Percentiles rank a stretch among this genome's conserved stretches.
phyloP scores from a whole-genome alignment of 2,888 invertebrate species.

The Seira sanloemensis region DNA sequence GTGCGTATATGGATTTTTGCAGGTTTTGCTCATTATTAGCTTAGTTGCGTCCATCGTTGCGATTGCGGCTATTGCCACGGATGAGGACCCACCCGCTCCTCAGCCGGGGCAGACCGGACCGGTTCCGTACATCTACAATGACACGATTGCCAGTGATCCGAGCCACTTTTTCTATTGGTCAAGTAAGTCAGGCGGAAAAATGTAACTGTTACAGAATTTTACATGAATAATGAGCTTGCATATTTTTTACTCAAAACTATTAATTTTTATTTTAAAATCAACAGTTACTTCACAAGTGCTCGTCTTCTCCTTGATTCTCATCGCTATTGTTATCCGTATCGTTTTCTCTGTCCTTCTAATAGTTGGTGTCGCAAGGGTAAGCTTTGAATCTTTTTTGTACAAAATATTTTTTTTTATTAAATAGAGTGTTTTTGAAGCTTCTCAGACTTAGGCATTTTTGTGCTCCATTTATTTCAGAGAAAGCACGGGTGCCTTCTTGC shows the following conservation, averaged over 20 bases:
- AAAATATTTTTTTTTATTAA: too few relatives aligned
- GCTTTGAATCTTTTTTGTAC: neutral
- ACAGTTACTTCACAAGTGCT: slow-evolving; percentile 3
- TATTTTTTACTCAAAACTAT: neutral
- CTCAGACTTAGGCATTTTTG: too few relatives aligned
- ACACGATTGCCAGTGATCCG: slow-evolving; percentile 29
- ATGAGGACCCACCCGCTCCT: neutral
- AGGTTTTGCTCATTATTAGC: slow-evolving; percentile 33
- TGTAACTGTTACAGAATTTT: neutral
- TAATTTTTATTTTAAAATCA: neutral
- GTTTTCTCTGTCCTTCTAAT: slow-evolving; percentile 35
- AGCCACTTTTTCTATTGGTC: slow-evolving; percentile 44
- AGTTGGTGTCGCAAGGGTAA: slow-evolving; percentile 46
- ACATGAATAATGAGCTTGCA: too few relatives aligned
- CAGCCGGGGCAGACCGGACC: neutral
- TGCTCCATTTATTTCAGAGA: slow-evolving; percentile 39
- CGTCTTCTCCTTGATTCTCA: slow-evolving; percentile 13
- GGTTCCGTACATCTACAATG: neutral
- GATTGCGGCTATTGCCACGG: slow-evolving; percentile 27
- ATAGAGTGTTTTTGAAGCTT: neutral
- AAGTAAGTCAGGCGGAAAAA: slow-evolving; percentile 27
- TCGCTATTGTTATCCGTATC: neutral
- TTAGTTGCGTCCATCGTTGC: slow-evolving; percentile 15
- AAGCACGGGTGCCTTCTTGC: slow-evolving; percentile 46
- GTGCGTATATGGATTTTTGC: too few relatives aligned